phyloP scores from a whole-genome alignment of 2,888 invertebrate genomes.

The Lithophane socia region DNA sequence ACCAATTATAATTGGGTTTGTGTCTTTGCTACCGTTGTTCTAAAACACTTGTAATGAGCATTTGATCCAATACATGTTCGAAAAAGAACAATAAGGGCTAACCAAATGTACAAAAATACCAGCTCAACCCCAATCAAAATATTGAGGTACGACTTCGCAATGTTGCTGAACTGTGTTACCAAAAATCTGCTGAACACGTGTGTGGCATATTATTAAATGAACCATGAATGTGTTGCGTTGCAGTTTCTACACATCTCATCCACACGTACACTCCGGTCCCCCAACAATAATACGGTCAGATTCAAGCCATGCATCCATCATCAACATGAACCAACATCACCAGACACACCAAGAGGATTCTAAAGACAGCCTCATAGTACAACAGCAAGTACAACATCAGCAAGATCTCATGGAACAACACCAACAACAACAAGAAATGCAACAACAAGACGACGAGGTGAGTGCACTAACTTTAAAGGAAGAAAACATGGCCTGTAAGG shows the following conservation, averaged over 20 bases:
- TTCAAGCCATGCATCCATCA: conserved; percentile 82
- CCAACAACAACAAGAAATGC: conserved; percentile 85
- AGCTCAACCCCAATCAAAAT: background rate
- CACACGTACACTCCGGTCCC: conserved; percentile 87
- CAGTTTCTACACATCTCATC: conserved; percentile 88
- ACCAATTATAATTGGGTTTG: conserved; percentile 7
- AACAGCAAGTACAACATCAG: conserved; percentile 88
- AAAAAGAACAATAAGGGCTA: background rate
- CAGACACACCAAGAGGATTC: conserved; percentile 84
- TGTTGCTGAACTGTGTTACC: background rate
- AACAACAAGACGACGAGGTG: conserved; percentile 88
- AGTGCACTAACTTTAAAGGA: background rate
- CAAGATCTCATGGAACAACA: conserved; percentile 88
- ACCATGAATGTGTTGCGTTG: conserved; percentile 62
- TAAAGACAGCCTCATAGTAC: conserved; percentile 87
- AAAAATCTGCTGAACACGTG: background rate
- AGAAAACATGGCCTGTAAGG: background rate
- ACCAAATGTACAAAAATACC: background rate
- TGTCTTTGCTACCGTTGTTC: background rate
- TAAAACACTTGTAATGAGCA: background rate
- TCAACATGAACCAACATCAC: conserved; percentile 88
- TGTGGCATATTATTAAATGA: conserved; percentile 6
- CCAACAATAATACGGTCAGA: conserved; percentile 87
- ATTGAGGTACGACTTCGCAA: background rate
- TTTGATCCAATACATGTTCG: background rate